Evolutionary conservation across 2,888 invertebrate genomes (phyloP).

Genomic region (Spisula solida): DNA sequence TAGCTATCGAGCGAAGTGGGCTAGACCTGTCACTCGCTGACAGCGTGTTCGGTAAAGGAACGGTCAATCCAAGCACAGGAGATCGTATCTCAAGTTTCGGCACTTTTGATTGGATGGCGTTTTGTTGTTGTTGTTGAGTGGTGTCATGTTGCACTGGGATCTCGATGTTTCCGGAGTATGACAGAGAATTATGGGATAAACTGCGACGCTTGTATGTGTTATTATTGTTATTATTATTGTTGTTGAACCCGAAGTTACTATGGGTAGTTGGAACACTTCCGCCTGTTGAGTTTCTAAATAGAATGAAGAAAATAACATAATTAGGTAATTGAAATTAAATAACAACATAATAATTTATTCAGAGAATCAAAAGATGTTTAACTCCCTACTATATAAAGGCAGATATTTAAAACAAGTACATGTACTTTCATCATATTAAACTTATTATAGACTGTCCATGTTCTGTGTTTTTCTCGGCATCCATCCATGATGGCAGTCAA

Average conservation of each 20-base stretch:
- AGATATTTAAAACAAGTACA: too few species aligned
- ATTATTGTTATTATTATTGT: slow-evolving; percentile 41
- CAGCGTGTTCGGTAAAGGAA: slow-evolving; percentile 59
- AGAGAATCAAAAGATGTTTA: too few species aligned
- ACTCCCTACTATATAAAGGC: too few species aligned
- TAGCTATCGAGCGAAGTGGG: slow-evolving; percentile 35
- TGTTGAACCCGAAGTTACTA: slow-evolving; percentile 20
- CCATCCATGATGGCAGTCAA: too few species aligned
- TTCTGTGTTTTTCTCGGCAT: too few species aligned
- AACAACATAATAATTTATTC: background rate
- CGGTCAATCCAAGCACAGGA: slow-evolving; percentile 72
- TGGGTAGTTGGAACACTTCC: slow-evolving; percentile 44
- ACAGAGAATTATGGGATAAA: slow-evolving; percentile 74
- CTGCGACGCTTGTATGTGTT: slow-evolving; percentile 75
- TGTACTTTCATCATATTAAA: too few species aligned
- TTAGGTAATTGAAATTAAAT: background rate
- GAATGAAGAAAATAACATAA: background rate
- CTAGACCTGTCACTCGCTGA: slow-evolving; percentile 29
- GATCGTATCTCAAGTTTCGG: slow-evolving; percentile 82
- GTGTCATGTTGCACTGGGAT: slow-evolving; percentile 26
- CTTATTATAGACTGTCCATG: too few species aligned
- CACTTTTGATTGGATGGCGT: slow-evolving; percentile 78
- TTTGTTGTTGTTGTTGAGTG: slow-evolving; percentile 43
- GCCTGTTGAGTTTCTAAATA: slow-evolving; percentile 69
- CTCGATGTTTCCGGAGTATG: slow-evolving; percentile 48